Base-by-base conservation (phyloP, 1,140 invertebrate genomes). In the Zaprionus kolodkinae region DNA sequence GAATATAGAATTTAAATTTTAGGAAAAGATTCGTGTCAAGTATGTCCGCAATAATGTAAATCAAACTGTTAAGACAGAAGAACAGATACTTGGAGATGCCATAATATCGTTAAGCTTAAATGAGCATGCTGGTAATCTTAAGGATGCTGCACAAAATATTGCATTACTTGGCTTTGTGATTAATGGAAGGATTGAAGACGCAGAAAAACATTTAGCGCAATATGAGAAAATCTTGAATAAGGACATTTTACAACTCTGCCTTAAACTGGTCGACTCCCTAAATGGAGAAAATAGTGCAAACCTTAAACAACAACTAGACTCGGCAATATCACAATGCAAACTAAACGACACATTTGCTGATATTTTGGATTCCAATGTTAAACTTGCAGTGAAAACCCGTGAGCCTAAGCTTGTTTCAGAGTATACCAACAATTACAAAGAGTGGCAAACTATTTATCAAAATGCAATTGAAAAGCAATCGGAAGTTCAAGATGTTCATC, bases 11-110 rank as follows among this genome's bases (percentile, higher is more conserved):
- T 55, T 9, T 93, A 2, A 6, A 21, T 21, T 63, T 40, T 13
- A 70, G 87, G 69, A 96, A 15, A 97, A 96, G 94, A 93, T 98
- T 1, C 94, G 97, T 65, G 95, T 98, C 0, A 93, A 93, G 52
- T 98, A 95, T 92, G 72, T 99, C 36, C 94, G 96, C 83, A 98
- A 98, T 91, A 96, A 94, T 91, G 96, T 96, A 91, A 97, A 98
- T 93, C 97, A 93, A 97, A 98, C 93, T 92, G 97, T 4, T 10
- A 78, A 68, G 25, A 76, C 81, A 2, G 85, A 88, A 25, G 84
- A 87, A 33, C 63, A 64, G 30, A 27, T 54, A 38, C 17, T 89
- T 6, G 81, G 85, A 1, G 55, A 59, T 3, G 59, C 81, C 6
- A 70, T 88, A 30, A 48, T 89, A 27, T 94, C 91, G 66, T 94